Evolutionary conservation across 2,113 vertebrate genomes (phyloP), one percentile per base, ranked within the genome.

Genomic region (Amazona guildingii): DNA sequence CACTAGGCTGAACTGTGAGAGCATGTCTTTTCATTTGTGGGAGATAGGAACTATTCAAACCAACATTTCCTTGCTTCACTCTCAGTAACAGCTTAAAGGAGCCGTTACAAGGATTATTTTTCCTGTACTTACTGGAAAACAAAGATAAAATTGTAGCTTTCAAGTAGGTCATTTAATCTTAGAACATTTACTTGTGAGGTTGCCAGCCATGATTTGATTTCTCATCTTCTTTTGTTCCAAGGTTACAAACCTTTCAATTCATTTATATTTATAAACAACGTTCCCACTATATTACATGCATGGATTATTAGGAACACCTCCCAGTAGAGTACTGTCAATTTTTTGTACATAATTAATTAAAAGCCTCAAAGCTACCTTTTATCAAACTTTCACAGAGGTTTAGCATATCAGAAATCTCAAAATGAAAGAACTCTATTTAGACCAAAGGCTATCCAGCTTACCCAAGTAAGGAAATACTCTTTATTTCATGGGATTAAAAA

Each of bases 301-400:
- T 95, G 96, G 96, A 97, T 97, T 98, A 98, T 97, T 97, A 97
- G 90, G 89, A 97, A 94, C 86, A 80, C 90, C 83, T 98, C 98
- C 96, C 97, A 95, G 94, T 54, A 95, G 97, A 97, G 91, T 92
- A 95, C 84, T 95, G 94, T 97, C 96, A 97, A 96, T 93, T 95
- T 97, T 97, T 95, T 97, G 78, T 95, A 90, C 93, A 97, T 96
- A 98, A 98, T 98, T 98, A 98, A 98, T 98, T 97, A 97, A 97
- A 98, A 97, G 86, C 82, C 81, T 86, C 95, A 95, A 96, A 94
- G 90, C 95, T 97, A 93, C 90, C 93, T 98, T 98, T 98, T 97
- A 98, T 97, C 97, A 96, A 96, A 97, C 81, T 97, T 98, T 93
- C 87, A 94, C 96, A 97, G 91, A 94, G 92, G 49, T 91, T 95